Percentiles rank a stretch among this genome's conserved stretches.
Conservation (phyloP, 2,888 invertebrate species). For the Chloroclysta siterata region DNA sequence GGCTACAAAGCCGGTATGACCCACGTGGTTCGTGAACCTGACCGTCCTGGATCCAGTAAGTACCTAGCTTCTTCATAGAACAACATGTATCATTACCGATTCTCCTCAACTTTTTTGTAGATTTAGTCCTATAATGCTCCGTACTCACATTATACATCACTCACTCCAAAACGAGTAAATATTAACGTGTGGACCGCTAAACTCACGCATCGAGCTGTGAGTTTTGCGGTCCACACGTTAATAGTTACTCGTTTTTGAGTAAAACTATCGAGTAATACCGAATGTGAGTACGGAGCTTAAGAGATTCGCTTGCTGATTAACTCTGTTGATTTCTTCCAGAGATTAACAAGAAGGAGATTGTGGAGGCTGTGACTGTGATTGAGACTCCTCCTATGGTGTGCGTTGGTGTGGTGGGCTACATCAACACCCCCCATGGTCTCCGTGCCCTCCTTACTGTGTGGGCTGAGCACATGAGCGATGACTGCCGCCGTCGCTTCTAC, state of each 20-base stretch:
- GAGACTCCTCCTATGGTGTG: conserved; percentile 99
- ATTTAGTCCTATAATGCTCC: too few species aligned
- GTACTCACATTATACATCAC: too few species aligned
- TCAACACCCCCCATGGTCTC: conserved; percentile 98
- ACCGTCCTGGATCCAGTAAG: conserved; percentile 99
- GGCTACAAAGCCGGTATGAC: conserved; percentile 99
- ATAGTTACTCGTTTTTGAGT: too few species aligned
- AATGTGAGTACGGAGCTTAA: too few species aligned
- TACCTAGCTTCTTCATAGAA: conserved; percentile 48
- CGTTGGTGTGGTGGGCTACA: conserved; percentile 99
- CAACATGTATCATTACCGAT: too few species aligned
- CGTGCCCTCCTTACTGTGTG: conserved; percentile 97
- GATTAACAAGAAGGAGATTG: conserved; percentile 99
- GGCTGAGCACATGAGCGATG: conserved; percentile 99
- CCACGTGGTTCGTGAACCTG: conserved; percentile 99
- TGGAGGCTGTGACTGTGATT: conserved; percentile 98
- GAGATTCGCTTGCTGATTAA: not conserved
- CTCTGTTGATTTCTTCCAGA: conserved; percentile 83
- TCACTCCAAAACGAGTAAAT: too few species aligned
- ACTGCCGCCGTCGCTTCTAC: conserved; percentile 99
- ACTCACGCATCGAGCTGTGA: too few species aligned
- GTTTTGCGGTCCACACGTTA: too few species aligned
- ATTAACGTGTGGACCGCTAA: too few species aligned
- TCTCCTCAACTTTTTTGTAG: too few species aligned
- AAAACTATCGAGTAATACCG: too few species aligned